A percentile compares a stretch with the other conserved stretches of the same genome.
Evolutionary conservation across 92 coral and sea anemone genomes (phyloP).

Genomic region (Phenganax marumi): DNA sequence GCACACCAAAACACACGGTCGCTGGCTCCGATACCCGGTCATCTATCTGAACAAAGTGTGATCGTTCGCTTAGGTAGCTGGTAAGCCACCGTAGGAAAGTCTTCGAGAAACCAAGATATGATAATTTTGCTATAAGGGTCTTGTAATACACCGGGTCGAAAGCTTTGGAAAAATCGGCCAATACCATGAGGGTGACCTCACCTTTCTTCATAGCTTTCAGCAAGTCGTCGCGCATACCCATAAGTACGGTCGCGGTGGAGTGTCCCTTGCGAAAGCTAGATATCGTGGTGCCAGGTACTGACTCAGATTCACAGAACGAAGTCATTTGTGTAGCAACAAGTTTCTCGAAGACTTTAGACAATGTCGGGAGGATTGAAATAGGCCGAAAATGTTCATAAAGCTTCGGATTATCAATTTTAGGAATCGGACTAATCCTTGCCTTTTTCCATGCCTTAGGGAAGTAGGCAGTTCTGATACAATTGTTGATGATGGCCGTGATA

Average conservation of each 20-base stretch:
- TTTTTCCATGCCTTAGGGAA: conserved; percentile 6
- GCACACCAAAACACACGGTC: conserved; percentile 49
- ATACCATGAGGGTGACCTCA: conserved; percentile 43
- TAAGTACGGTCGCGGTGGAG: conserved; percentile 44
- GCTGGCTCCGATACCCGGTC: conserved; percentile 33
- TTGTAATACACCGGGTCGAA: conserved; percentile 49
- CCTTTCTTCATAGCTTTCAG: conserved; percentile 39
- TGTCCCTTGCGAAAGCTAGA: conserved; percentile 52
- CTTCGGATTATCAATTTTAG: conserved; percentile 23
- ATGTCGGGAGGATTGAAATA: conserved; percentile 16
- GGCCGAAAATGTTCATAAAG: conserved; percentile 26
- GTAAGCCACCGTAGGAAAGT: conserved; percentile 40
- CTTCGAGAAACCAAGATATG: conserved; percentile 53
- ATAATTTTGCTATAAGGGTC: conserved; percentile 42
- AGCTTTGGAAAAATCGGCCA: conserved; percentile 55
- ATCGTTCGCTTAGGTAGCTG: conserved; percentile 44
- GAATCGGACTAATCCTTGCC: conserved; percentile 20
- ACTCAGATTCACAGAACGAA: conserved; percentile 11
- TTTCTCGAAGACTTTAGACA: conserved; percentile 15
- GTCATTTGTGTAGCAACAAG: conserved; percentile 32
- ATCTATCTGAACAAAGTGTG: conserved; percentile 48
- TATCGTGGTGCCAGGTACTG: conserved; percentile 39
- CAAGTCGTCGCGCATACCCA: conserved; percentile 44
- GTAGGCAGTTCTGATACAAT: not conserved
- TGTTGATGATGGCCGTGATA: not conserved